phyloP scores from a whole-genome alignment of 2,797 vertebrate genomes.

The Lateolabrax maculatus region DNA sequence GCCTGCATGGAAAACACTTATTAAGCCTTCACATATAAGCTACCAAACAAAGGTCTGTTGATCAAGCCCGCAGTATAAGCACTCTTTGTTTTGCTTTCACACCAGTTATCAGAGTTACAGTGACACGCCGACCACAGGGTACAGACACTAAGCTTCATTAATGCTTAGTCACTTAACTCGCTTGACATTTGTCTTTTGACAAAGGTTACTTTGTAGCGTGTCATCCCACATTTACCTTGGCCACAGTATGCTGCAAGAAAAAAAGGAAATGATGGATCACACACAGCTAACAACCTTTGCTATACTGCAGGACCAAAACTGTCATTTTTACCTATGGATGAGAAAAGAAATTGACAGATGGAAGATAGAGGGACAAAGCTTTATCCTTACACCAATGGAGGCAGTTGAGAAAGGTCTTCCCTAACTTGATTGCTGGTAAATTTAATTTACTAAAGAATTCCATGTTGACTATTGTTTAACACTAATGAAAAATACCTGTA shows the following conservation, averaged over 20 bases:
- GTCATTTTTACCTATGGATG: conserved; percentile 16
- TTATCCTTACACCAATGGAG: not conserved
- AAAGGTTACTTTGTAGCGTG: not conserved
- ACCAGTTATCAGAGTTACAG: not conserved
- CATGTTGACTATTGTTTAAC: not conserved
- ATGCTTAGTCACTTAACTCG: conserved; percentile 7
- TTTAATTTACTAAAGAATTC: not conserved
- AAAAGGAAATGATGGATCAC: conserved; percentile 12
- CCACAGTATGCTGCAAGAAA: not conserved
- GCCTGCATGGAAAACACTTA: not conserved
- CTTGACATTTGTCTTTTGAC: conserved; percentile 21
- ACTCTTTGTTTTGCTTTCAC: not conserved
- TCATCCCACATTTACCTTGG: conserved; percentile 27
- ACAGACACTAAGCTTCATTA: not conserved
- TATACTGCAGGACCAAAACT: not conserved
- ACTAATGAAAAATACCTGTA: not conserved
- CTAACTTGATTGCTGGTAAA: not conserved
- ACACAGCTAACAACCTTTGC: conserved; percentile 1
- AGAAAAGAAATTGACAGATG: conserved; percentile 18
- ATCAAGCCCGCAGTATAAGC: not conserved
- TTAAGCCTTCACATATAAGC: conserved; percentile 14
- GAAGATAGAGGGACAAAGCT: not conserved
- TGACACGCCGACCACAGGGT: conserved; percentile 3
- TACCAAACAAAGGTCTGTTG: conserved; percentile 11
- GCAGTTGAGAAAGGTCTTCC: conserved; percentile 6